Conservation (phyloP, 1,140 invertebrate species). For the Listronotus oregonensis region DNA sequence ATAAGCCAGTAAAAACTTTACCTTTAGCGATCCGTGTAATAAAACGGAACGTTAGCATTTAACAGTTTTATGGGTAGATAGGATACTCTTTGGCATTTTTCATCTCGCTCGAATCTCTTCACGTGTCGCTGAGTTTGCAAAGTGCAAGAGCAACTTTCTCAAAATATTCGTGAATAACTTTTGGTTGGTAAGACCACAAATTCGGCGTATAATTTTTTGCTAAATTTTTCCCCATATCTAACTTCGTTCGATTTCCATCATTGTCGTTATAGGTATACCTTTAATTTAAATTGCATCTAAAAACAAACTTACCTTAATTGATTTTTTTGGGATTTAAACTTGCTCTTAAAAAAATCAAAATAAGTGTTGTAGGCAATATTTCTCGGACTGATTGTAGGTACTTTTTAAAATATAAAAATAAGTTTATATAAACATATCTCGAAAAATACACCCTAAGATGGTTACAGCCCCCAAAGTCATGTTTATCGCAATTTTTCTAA, state of each 20-base stretch:
- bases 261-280: background rate
- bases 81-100: constrained; percentile 34
- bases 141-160: constrained; percentile 22
- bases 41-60: constrained; percentile 34
- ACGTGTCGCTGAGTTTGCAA: constrained; percentile 28
- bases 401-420: too few species aligned
- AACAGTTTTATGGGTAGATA: constrained; percentile 33
- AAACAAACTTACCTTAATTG: background rate
- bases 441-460: too few species aligned
- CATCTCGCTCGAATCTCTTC: constrained; percentile 28
- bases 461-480: too few species aligned
- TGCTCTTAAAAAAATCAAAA: too few species aligned
- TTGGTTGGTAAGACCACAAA: constrained; percentile 32
- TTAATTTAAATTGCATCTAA: background rate
- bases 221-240: too few species aligned
- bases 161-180: constrained; percentile 27
- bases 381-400: too few species aligned
- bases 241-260: too few species aligned
- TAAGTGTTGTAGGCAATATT: too few species aligned
- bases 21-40: constrained; percentile 32
- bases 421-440: too few species aligned
- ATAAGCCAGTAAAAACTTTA: constrained; percentile 14
- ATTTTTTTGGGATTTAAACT: too few species aligned
- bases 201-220: constrained; percentile 29
- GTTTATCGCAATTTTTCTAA: too few species aligned